Conservation (phyloP, 2,888 invertebrate species). For the Eledone cirrhosa region DNA sequence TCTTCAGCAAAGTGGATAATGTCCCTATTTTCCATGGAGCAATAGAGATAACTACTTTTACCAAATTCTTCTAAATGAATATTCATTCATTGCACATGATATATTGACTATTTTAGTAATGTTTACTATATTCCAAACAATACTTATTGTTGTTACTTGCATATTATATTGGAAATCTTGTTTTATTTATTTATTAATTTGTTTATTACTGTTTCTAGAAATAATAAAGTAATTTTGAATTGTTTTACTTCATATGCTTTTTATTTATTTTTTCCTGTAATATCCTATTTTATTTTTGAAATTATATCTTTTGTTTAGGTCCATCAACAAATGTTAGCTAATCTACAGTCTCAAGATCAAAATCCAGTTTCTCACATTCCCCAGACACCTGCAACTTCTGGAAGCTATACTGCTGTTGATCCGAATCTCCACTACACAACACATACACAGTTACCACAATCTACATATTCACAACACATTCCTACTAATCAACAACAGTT, state of each 20-base stretch:
- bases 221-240: too few species aligned
- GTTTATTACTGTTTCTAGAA: too few species aligned
- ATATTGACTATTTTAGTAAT: too few species aligned
- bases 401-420: constrained; percentile 31
- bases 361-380: constrained; percentile 30
- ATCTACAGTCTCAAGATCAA: constrained; percentile 15
- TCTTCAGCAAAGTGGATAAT: too few species aligned
- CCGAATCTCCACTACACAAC: constrained; percentile 34
- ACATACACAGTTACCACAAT: constrained; percentile 34
- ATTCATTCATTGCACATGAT: too few species aligned
- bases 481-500: constrained; percentile 35
- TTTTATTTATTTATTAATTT: too few species aligned
- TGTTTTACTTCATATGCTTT: background rate
- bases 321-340: constrained; percentile 22
- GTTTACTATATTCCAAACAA: too few species aligned
- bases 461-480: constrained; percentile 33
- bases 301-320: background rate
- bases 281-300: background rate
- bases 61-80: too few species aligned
- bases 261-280: background rate
- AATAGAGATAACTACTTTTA: too few species aligned
- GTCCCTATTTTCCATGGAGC: too few species aligned
- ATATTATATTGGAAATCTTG: too few species aligned
- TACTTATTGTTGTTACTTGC: too few species aligned
- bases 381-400: constrained; percentile 31